These are phyloP conservation scores for Cottoperca gobio DNA, from an alignment of 2,797 vertebrate genomes.

Conservation along the genomic window DNA sequence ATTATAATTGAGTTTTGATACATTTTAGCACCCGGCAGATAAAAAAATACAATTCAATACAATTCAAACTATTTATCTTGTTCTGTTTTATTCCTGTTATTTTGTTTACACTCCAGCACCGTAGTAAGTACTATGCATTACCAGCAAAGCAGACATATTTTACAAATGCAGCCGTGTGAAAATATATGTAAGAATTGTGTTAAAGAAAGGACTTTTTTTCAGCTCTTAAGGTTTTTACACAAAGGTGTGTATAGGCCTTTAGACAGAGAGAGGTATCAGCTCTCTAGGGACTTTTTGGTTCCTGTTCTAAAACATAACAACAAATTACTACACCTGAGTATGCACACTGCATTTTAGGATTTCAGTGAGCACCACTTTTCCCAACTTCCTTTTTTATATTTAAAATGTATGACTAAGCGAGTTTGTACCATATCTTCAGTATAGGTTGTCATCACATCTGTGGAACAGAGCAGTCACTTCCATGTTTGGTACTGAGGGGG, in stretches of 20 bases:
- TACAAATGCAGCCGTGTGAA: conserved; percentile 32
- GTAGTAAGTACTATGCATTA: conserved; percentile 30
- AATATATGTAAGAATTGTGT: conserved; percentile 1
- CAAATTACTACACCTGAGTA: neutral
- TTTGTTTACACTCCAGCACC: conserved; percentile 19
- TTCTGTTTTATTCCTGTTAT: conserved; percentile 12
- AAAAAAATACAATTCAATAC: conserved; percentile 31
- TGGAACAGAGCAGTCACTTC: conserved; percentile 38
- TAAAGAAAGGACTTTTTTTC: neutral
- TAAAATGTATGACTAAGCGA: neutral
- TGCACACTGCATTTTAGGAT: neutral
- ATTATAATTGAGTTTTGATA: conserved; percentile 30
- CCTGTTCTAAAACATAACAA: neutral
- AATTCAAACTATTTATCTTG: conserved; percentile 39
- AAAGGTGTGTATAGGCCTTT: too few relatives aligned
- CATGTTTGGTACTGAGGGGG: conserved; percentile 31
- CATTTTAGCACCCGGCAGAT: conserved; percentile 34
- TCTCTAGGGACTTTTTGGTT: neutral
- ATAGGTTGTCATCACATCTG: conserved; percentile 37
- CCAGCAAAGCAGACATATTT: conserved; percentile 21
- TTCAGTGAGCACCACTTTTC: conserved; percentile 6
- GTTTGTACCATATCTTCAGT: neutral
- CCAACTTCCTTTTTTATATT: neutral
- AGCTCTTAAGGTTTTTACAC: too few relatives aligned
- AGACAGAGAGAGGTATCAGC: neutral